Base-by-base conservation (phyloP, 2,797 vertebrate genomes). In the Diplodus sargus region DNA sequence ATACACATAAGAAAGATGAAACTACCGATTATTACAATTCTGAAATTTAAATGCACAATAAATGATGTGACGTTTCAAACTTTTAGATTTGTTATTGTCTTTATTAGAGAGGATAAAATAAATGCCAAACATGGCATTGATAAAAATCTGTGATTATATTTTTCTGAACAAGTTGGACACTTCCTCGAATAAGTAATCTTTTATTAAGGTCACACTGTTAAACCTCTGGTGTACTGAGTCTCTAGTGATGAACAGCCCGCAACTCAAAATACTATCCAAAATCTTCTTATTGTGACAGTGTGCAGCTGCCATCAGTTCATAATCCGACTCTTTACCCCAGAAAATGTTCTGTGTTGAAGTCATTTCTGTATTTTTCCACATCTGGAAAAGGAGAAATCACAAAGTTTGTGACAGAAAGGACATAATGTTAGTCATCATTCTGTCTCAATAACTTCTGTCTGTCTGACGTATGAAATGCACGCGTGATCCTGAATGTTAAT, bases 41-140 rank as follows among this genome's bases (percentile, higher is more conserved):
- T 13, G 18, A 22, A 22, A 7, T 23, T 43, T 22, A 23, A 45
- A n/a, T 45, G 48, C 25, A 65, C 57, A 78, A 70, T 52, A 78
- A 70, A 80, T 30, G 5, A 70, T 18, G 2, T 5, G 2, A 64
- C 2, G 17, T 12, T 49, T 45, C 23, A 57, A 80, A 60, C 28
- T 25, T 66, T 53, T 23, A 12, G 6, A 34, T n/a, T 30, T 49
- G 5, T 64, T 64, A 8, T 34, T 23, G 3, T 45, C 14, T 2
- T 1, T 56, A 3, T 25, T 47, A 4, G 7, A 22, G 14, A 0
- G n/a, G 43, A 10, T 47, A 2, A 47, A 62, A 23, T 5, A 61
- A 42, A n/a, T 2, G 15, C 5, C 42, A 13, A 25, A 25, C 39
- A 39, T 39, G 39, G 34, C 9, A 39, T 39, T 39, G 10, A 39